Evolutionary conservation across 2,797 vertebrate species (phyloP), one percentile per base, ranked within the genome.

Genomic region (Phrynocephalus vlangalii): DNA sequence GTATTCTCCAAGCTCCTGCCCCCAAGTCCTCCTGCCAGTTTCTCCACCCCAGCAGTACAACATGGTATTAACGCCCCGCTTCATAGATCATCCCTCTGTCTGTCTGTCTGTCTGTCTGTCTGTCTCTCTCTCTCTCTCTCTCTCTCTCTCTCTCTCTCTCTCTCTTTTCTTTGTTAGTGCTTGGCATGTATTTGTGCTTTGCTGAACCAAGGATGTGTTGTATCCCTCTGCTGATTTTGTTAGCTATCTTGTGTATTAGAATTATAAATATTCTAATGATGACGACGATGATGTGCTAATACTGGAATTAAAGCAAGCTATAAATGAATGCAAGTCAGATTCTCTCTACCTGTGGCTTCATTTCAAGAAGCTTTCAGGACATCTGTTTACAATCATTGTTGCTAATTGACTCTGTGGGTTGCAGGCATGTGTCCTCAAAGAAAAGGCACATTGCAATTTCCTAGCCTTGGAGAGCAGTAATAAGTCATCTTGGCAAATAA

Each of bases 21-120:
- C 99, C 98, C 99, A 99, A 97, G 98, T 99, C 97, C 98, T 99
- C 97, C 98, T 99, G 98, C 99, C 99, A 96, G 98, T 99, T 96
- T 99, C 98, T 98, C 98, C 98, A 96, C 97, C 98, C 97, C 98
- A 99, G 98, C 98, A 99, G 98, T 99, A 99, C 98, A 99, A 98
- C 97, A 98, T 99, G 99, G 99, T 99, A 99, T 97, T 98, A 95
- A 95, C 91, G 92, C 95, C 91, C 94, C 94, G 91, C 83, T 94
- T 92, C 90, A 85, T 94, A 92, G 26, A 78, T 92, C 85, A 77
- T 87, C 68, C 0, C 30, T 91, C 87, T 90, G 79, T 85, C 82
- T 95, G 68, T 91, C 75, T 92, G 44, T 84, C 82, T 91, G 48
- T 89, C 60, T 89, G 7, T 87, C 79, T 9, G 3, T 26, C 79